Base-by-base conservation (phyloP, 2,888 invertebrate genomes). In the Cistogaster globosa region DNA sequence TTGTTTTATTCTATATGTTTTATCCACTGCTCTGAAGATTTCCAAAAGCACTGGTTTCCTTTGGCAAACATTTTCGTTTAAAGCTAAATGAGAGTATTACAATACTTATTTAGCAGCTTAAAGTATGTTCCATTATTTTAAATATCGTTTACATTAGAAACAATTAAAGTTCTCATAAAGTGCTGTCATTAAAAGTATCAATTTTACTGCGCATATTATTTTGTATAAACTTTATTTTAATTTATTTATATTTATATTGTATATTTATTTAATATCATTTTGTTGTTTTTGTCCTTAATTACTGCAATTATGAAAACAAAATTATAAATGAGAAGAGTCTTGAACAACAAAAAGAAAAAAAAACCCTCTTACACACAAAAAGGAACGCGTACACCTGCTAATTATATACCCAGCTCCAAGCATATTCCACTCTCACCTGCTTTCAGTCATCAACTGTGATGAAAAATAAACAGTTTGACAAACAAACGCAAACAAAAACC, bases 251-350 rank as follows among this genome's bases (percentile, higher is more conserved):
- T 53, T 18, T 53, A 9, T 18, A 11, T 53, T 53, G 18, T n/a
- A 53, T 42, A 42, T 42, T 60, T 36, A 18, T 57, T 57, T 26
- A 22, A 26, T 57, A 53, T 20, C 9, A 11, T 26, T 57, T 26
- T 57, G 26, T 26, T 57, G 16, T 26, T 57, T 57, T 57, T 57
- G 26, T 16, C 4, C 26, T 57, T 57, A 57, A 57, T 57, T 57
- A 16, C 57, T 16, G 26, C 7, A 22, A 57, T 26, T 26, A 57
- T 57, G 14, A 26, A 57, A 57, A 57, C 14, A 57, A 57, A 26
- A 22, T 16, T 57, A 7, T 32, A 14, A 57, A 57, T 57, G 14
- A 26, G 0, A 55, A 20, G 22, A 55, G 12, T 42, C 20, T 12
- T 55, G 4, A 22, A 22, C 48, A 48, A 12, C n/a, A 12, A 42